Conservation (phyloP, 1,140 invertebrate species). For the Euura saliciscinereae region DNA sequence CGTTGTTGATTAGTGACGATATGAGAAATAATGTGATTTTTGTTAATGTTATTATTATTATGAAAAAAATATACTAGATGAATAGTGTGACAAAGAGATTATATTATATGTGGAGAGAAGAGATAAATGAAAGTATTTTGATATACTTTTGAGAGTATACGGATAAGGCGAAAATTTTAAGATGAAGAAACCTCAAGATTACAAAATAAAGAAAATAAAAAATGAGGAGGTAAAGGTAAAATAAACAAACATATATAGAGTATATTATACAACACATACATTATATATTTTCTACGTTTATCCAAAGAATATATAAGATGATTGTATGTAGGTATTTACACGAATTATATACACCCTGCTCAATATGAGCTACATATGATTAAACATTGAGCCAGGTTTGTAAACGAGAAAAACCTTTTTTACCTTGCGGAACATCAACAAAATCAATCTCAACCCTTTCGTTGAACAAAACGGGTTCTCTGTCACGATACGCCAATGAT, state of each 20-base stretch:
- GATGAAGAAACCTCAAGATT: constrained; percentile 16
- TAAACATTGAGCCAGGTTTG: constrained; percentile 19
- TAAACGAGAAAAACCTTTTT: constrained; percentile 29
- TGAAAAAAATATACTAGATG: constrained; percentile 17
- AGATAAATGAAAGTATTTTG: no score
- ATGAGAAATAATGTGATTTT: constrained; percentile 41
- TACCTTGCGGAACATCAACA: constrained; percentile 8
- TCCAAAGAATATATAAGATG: constrained; percentile 45
- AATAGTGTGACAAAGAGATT: constrained; percentile 38
- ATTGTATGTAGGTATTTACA: not conserved
- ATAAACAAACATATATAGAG: no score
- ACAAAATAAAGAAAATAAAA: not conserved
- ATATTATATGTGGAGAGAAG: constrained; percentile 40
- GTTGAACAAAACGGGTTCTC: constrained; percentile 29
- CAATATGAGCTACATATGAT: constrained; percentile 11
- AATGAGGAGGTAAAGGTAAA: not conserved
- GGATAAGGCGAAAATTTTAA: constrained; percentile 4
- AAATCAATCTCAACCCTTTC: constrained; percentile 14
- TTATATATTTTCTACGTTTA: constrained; percentile 51
- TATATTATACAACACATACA: no score
- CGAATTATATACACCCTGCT: not conserved
- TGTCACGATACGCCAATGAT: constrained; percentile 25
- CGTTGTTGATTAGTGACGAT: constrained; percentile 47
- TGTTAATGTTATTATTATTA: constrained; percentile 36
- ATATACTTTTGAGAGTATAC: not conserved